These are phyloP conservation scores for Halisarca cf. caerulea DNA, from an alignment of 37 sponge, comb jelly and placozoan species.

Conservation along the genomic window DNA sequence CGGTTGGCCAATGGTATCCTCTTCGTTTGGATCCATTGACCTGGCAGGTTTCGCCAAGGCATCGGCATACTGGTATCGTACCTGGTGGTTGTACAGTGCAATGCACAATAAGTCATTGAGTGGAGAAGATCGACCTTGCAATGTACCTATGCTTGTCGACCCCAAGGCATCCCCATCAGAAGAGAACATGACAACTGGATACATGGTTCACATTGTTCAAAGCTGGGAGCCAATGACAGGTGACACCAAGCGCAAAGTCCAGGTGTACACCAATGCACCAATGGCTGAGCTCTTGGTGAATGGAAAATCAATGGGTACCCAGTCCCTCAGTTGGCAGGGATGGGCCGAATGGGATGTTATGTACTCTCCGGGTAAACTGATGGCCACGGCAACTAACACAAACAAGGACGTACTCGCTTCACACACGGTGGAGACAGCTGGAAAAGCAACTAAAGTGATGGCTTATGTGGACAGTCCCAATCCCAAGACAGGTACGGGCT, in stretches of 20 bases:
- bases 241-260: slow-evolving; percentile 36
- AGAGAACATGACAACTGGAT: slow-evolving; percentile 29
- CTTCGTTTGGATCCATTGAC: slow-evolving; percentile 64
- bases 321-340: slow-evolving; percentile 39
- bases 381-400: slow-evolving; percentile 27
- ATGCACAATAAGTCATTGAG: slow-evolving; percentile 18
- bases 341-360: slow-evolving; percentile 52
- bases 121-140: slow-evolving; percentile 41
- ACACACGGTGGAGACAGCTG: slow-evolving; percentile 43
- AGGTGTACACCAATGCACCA: slow-evolving; percentile 64
- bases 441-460: slow-evolving; percentile 16
- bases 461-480: slow-evolving; percentile 41
- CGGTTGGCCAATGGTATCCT: slow-evolving; percentile 60
- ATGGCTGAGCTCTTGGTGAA: slow-evolving; percentile 50
- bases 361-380: slow-evolving; percentile 38
- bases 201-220: slow-evolving; percentile 60
- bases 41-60: slow-evolving; percentile 68
- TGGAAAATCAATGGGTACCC: slow-evolving; percentile 43
- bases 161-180: slow-evolving; percentile 16
- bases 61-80: slow-evolving; percentile 62
- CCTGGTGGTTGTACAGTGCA: slow-evolving; percentile 63
- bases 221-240: slow-evolving; percentile 31
- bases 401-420: slow-evolving; percentile 27
- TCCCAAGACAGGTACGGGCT: slow-evolving; percentile 51
- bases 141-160: slow-evolving; percentile 37